Conservation (phyloP, 2,113 vertebrate species). For the Gobiocypris rarus region DNA sequence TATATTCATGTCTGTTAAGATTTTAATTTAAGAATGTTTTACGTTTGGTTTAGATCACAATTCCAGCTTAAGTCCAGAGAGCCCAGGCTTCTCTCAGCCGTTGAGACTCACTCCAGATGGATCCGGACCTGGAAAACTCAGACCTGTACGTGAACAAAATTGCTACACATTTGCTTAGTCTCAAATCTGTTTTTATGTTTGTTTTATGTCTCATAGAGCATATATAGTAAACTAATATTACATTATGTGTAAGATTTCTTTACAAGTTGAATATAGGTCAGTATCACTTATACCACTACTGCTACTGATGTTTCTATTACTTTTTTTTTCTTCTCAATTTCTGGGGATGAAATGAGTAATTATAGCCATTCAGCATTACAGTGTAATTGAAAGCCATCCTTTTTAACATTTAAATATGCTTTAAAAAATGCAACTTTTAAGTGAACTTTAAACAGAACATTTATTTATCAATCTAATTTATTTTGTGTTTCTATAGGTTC, state of each 20-base stretch:
- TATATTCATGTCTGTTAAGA: not conserved
- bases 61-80: slow-evolving; percentile 83
- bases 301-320: no score
- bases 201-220: not conserved
- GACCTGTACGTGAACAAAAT: slow-evolving; percentile 82
- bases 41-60: slow-evolving; percentile 79
- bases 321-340: no score
- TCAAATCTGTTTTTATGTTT: not conserved
- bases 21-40: not conserved
- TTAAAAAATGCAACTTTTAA: no score
- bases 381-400: no score
- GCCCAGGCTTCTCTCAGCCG: slow-evolving; percentile 84
- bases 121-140: slow-evolving; percentile 85
- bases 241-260: not conserved
- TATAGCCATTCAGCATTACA: no score
- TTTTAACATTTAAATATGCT: no score
- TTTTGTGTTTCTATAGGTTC: slow-evolving; percentile 78
- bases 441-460: no score
- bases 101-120: slow-evolving; percentile 81
- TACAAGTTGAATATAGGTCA: no score
- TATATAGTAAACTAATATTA: no score
- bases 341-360: no score
- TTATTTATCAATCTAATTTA: not conserved
- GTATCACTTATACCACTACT: no score
- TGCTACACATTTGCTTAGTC: not conserved